Percentiles rank a stretch among this genome's conserved stretches.
phyloP scores from a whole-genome alignment of 2,113 vertebrate species.

The Melospiza georgiana region DNA sequence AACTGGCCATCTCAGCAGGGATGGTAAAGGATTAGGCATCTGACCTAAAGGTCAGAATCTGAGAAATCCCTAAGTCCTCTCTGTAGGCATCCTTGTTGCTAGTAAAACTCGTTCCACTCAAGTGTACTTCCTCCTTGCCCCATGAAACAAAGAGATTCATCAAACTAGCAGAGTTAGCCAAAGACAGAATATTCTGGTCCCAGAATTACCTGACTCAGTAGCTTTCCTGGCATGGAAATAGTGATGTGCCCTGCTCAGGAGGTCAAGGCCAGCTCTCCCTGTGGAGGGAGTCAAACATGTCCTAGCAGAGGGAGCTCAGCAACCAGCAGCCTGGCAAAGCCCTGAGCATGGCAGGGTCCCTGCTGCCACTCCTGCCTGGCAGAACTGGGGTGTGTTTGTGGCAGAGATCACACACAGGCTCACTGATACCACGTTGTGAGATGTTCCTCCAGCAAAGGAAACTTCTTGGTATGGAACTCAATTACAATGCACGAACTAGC shows the following conservation, averaged over 20 bases:
- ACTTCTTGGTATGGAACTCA: not conserved
- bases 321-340: not conserved
- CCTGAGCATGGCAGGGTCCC: not conserved
- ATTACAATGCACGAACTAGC: not conserved
- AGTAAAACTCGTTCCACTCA: not conserved
- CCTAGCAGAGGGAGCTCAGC: not conserved
- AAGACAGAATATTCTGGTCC: not conserved
- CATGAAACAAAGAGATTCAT: not conserved
- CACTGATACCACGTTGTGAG: not conserved
- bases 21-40: not conserved
- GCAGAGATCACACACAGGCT: not conserved
- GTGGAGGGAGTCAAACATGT: not conserved
- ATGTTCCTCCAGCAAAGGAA: constrained; percentile 1
- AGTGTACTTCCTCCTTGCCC: not conserved
- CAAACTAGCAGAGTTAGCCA: not conserved
- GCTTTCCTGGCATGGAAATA: not conserved
- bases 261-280: not conserved
- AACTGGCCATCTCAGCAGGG: not conserved
- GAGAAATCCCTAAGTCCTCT: not conserved
- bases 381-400: not conserved
- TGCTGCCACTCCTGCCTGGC: not conserved
- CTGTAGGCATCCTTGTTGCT: not conserved
- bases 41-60: not conserved
- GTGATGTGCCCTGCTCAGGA: not conserved
- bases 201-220: not conserved